Evolutionary conservation across 2,888 invertebrate genomes (phyloP).

Genomic region (Thysanoteuthis rhombus): DNA sequence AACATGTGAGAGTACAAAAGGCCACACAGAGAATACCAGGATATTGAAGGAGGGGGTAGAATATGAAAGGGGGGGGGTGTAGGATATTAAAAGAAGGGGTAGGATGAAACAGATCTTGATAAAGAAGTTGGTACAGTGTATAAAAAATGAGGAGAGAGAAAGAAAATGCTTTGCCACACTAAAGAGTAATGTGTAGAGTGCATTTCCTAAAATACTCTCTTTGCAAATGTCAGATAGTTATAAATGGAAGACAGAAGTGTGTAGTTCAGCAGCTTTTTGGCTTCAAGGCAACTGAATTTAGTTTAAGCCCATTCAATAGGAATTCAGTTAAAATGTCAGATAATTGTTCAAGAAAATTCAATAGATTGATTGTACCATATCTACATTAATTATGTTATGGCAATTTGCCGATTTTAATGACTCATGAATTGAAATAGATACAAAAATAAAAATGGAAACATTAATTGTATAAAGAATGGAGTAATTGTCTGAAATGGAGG

Average conservation of each 20-base stretch:
- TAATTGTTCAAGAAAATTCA: neutral
- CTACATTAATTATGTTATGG: neutral
- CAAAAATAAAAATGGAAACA: neutral
- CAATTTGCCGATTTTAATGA: neutral
- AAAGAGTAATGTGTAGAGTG: neutral
- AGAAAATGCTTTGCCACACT: neutral
- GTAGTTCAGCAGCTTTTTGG: conserved; percentile 12
- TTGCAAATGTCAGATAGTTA: neutral
- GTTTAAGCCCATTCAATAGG: neutral
- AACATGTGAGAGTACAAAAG: neutral
- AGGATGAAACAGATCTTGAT: neutral
- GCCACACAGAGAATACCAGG: neutral
- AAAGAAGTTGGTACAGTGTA: neutral
- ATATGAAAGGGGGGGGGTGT: no score
- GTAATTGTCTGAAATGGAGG: neutral
- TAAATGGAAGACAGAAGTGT: neutral
- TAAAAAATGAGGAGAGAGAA: neutral
- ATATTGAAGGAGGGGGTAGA: no score
- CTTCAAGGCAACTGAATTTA: neutral
- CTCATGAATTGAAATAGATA: neutral
- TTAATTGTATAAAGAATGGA: neutral
- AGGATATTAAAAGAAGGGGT: no score
- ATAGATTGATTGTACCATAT: neutral
- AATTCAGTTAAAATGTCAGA: neutral
- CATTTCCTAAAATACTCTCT: neutral